phyloP scores from a whole-genome alignment of 2,113 vertebrate genomes.

The Melanostigma gelatinosum region DNA sequence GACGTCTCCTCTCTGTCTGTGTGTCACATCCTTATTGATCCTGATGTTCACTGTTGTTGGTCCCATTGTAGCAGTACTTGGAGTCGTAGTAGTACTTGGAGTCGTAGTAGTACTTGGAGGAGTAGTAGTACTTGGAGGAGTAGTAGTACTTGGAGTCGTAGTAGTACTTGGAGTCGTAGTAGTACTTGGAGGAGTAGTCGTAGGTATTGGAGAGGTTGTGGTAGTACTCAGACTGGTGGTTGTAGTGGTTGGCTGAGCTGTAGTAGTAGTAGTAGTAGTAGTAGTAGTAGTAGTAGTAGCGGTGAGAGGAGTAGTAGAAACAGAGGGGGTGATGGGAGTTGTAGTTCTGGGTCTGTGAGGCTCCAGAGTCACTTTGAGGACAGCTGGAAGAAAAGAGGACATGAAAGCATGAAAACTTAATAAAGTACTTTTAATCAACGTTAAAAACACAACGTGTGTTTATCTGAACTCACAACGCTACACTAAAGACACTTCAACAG shows the following conservation, averaged over 20 bases:
- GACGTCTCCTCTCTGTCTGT: slow-evolving; percentile 92
- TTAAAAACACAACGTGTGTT: too few species aligned
- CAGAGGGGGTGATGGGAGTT: background rate
- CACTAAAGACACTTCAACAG: too few species aligned
- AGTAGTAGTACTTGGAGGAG: background rate
- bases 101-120: background rate
- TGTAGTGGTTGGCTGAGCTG: background rate
- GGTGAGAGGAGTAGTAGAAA: background rate
- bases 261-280: background rate
- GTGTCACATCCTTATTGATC: slow-evolving; percentile 85
- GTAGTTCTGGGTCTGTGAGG: slow-evolving; percentile 72
- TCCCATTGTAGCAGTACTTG: background rate
- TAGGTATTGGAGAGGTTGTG: background rate
- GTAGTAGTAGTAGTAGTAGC: rapidly evolving
- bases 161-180: background rate
- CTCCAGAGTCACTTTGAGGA: slow-evolving; percentile 81
- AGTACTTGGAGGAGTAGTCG: background rate
- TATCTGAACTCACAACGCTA: background rate
- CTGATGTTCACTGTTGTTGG: slow-evolving; percentile 82
- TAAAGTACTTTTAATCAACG: too few species aligned
- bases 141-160: background rate
- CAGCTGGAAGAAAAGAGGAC: slow-evolving; percentile 64
- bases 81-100: slow-evolving; percentile 1
- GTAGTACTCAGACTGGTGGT: background rate
- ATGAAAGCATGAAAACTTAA: too few species aligned